Conservation (phyloP, 92 coral and sea anemone species). For the Phenganax stokvisi region DNA sequence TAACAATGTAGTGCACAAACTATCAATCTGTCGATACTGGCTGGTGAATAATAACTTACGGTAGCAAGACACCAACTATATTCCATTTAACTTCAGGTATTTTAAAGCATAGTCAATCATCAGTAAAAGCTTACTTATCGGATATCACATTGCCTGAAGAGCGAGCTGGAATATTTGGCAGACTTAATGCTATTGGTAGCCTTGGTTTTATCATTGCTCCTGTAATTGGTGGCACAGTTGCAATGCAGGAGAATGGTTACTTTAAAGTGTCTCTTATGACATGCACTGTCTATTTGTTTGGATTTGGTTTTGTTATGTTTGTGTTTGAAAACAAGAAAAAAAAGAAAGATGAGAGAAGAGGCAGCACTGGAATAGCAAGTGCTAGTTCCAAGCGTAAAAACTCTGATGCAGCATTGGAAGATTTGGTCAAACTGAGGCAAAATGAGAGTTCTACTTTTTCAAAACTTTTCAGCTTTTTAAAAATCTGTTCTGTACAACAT, state of each 20-base stretch:
- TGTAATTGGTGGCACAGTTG: constrained; percentile 82
- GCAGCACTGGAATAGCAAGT: background rate
- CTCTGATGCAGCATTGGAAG: background rate
- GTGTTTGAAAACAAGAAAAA: constrained; percentile 47
- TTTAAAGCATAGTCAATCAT: constrained; percentile 82
- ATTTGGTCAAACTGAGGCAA: background rate
- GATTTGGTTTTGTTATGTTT: constrained; percentile 64
- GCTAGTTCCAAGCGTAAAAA: constrained; percentile 2
- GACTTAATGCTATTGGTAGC: constrained; percentile 80
- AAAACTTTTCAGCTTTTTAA: constrained; percentile 24
- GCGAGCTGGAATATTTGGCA: constrained; percentile 73
- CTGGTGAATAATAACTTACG: background rate
- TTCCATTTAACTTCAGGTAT: constrained; percentile 51
- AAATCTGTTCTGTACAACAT: constrained; percentile 56
- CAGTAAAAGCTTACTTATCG: constrained; percentile 74
- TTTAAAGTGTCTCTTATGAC: constrained; percentile 63
- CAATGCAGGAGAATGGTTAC: constrained; percentile 83
- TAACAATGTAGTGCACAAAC: background rate
- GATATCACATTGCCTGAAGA: constrained; percentile 71
- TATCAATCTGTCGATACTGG: too few relatives aligned
- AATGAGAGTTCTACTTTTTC: constrained; percentile 21
- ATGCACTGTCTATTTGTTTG: constrained; percentile 50
- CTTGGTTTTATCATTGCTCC: constrained; percentile 94
- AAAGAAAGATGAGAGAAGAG: background rate
- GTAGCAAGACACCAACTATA: background rate